Conservation (phyloP, 2,797 vertebrate species). For the Mallotus villosus region DNA sequence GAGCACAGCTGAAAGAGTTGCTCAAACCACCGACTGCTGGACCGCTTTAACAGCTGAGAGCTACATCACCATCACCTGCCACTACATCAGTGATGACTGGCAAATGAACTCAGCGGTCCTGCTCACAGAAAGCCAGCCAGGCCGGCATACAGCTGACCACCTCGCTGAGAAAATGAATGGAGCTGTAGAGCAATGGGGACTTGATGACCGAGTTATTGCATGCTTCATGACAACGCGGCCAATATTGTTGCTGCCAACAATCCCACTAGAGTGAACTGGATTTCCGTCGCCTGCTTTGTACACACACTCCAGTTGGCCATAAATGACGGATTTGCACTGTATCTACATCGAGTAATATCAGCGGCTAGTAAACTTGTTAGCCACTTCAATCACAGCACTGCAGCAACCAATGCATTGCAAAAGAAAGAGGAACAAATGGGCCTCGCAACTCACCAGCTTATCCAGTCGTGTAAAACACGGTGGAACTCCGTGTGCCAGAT, state of each 20-base stretch:
- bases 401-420: constrained; percentile 1
- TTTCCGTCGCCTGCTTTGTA: background rate
- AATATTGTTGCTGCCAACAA: constrained; percentile 14
- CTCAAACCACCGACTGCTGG: no score
- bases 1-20: no score
- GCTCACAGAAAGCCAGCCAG: background rate
- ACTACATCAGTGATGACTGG: background rate
- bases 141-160: constrained; percentile 1
- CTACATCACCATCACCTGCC: no score
- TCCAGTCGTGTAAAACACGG: constrained; percentile 23
- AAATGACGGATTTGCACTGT: background rate
- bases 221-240: constrained; percentile 9
- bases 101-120: background rate
- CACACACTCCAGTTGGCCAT: constrained; percentile 9
- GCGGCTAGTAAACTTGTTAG: constrained; percentile 1
- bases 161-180: background rate
- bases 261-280: constrained; percentile 4
- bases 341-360: constrained; percentile 2
- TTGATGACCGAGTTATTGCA: background rate
- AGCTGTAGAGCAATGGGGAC: background rate
- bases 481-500: constrained; percentile 24
- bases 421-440: constrained; percentile 17
- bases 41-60: no score
- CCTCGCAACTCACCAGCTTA: constrained; percentile 7
- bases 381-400: constrained; percentile 14